These are phyloP conservation scores for Monomorium pharaonis DNA, from an alignment of 1,140 invertebrate genomes.

Conservation along the genomic window DNA sequence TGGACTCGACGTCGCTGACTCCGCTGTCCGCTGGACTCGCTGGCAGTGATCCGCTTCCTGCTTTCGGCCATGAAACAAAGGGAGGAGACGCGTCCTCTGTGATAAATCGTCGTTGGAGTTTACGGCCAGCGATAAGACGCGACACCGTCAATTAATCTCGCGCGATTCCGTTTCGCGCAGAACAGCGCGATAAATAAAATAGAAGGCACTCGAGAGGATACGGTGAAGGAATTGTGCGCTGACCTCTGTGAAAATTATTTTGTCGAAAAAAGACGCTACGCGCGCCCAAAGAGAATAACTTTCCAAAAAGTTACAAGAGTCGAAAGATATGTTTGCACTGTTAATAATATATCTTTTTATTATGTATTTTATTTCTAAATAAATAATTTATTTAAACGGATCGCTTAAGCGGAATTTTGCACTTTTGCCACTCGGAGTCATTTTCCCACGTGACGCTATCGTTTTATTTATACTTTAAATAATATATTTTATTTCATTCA, in stretches of 20 bases:
- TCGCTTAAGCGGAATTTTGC: neutral
- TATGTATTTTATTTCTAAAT: neutral
- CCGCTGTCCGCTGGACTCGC: conserved; percentile 98
- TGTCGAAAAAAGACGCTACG: neutral
- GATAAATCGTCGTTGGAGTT: conserved; percentile 33
- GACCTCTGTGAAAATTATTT: neutral
- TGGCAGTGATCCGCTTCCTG: conserved; percentile 93
- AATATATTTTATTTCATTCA: neutral
- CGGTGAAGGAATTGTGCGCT: neutral
- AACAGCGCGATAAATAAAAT: conserved; percentile 35
- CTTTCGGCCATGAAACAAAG: conserved; percentile 54
- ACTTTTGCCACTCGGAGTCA: neutral
- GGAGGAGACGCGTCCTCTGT: conserved; percentile 31
- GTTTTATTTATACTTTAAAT: neutral
- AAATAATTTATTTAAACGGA: neutral
- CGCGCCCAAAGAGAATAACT: neutral
- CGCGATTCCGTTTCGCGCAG: conserved; percentile 18
- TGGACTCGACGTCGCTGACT: conserved; percentile 98
- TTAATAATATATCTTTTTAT: neutral
- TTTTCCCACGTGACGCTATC: neutral
- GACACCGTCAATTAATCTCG: conserved; percentile 39
- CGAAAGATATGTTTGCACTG: neutral
- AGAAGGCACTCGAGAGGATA: neutral
- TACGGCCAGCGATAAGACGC: conserved; percentile 35
- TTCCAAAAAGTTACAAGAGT: neutral